A percentile compares a stretch with the other conserved stretches of the same genome.
These are phyloP conservation scores for Hemistola chrysoprasaria DNA, from an alignment of 2,888 invertebrate species.

Conservation along the genomic window DNA sequence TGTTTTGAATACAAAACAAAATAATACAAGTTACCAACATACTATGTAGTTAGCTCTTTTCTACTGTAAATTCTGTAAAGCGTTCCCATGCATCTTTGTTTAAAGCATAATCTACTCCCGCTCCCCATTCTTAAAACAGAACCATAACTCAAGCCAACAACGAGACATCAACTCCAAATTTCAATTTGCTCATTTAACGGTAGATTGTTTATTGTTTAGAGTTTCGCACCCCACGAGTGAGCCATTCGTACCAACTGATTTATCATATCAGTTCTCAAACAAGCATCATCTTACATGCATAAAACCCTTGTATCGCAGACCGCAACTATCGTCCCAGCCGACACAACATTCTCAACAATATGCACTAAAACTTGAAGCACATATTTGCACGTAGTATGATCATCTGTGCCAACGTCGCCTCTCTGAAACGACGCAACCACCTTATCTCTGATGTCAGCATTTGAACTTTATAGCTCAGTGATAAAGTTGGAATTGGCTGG, in stretches of 20 bases:
- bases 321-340: conserved; percentile 38
- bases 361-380: conserved; percentile 63
- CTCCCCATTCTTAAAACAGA: conserved; percentile 20
- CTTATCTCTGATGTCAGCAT: conserved; percentile 23
- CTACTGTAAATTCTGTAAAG: too few species aligned
- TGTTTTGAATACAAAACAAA: too few species aligned
- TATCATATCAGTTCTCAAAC: conserved; percentile 79
- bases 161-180: conserved; percentile 47
- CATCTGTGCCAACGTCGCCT: conserved; percentile 37
- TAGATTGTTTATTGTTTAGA: conserved; percentile 60
- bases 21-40: too few species aligned
- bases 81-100: not conserved
- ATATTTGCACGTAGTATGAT: conserved; percentile 67
- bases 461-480: conserved; percentile 33
- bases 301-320: conserved; percentile 71
- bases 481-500: conserved; percentile 36
- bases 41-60: too few species aligned
- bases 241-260: conserved; percentile 78
- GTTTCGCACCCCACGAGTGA: conserved; percentile 65
- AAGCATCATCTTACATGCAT: conserved; percentile 81
- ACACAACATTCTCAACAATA: conserved; percentile 72
- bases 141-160: conserved; percentile 29
- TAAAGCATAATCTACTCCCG: not conserved
- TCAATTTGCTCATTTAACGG: conserved; percentile 72
- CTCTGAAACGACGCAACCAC: conserved; percentile 42